These are phyloP conservation scores for Thereva nobilitata DNA, from an alignment of 2,888 invertebrate species.

Conservation along the genomic window DNA sequence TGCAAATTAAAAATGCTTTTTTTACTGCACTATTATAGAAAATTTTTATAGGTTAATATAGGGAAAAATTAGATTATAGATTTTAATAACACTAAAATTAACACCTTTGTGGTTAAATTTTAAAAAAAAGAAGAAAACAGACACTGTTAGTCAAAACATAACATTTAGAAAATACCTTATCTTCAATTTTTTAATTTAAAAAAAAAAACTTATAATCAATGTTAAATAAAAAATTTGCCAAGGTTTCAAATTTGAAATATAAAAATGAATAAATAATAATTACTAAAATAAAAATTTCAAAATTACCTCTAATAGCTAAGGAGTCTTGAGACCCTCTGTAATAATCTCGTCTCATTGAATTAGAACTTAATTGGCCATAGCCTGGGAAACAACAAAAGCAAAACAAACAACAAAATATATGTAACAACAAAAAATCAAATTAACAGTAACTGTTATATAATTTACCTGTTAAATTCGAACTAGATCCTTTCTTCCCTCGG, in stretches of 20 bases:
- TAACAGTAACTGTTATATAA: constrained; percentile 38
- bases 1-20: no score
- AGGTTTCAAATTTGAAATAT: constrained; percentile 17
- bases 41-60: no score
- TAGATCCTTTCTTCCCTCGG: constrained; percentile 78
- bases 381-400: constrained; percentile 44
- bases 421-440: constrained; percentile 40
- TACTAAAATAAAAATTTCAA: constrained; percentile 46
- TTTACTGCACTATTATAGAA: no score
- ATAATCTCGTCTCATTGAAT: constrained; percentile 84
- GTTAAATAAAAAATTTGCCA: constrained; percentile 12
- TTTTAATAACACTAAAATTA: no score
- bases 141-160: no score
- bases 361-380: constrained; percentile 60
- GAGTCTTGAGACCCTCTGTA: constrained; percentile 91
- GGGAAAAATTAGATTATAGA: no score
- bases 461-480: constrained; percentile 80
- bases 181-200: constrained; percentile 39
- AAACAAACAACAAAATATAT: constrained; percentile 43
- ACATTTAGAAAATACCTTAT: no score
- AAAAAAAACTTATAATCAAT: constrained; percentile 15
- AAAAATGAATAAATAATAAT: constrained; percentile 38
- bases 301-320: constrained; percentile 78
- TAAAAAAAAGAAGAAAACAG: no score
- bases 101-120: no score